Conservation (phyloP, 1,140 invertebrate genomes). For the Lerema accius region DNA sequence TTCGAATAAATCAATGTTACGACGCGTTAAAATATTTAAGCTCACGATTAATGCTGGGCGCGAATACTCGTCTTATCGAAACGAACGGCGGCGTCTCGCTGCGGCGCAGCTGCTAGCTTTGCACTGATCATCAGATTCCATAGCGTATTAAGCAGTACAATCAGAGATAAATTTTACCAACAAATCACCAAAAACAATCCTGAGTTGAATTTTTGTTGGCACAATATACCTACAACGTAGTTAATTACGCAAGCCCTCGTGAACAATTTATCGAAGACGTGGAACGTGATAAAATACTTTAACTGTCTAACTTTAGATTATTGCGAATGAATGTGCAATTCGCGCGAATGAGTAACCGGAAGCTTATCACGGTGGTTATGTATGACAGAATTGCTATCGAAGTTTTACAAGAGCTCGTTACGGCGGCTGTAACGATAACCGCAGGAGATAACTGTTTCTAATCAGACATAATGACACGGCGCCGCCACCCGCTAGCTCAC, state of each 20-base stretch:
- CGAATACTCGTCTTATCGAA: constrained; percentile 70
- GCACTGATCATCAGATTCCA: constrained; percentile 53
- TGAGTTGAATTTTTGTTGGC: constrained; percentile 25
- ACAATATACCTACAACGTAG: constrained; percentile 17
- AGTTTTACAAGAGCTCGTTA: constrained; percentile 75
- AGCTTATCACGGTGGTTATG: constrained; percentile 62
- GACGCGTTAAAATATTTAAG: constrained; percentile 83
- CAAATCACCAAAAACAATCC: constrained; percentile 39
- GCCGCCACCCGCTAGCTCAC: constrained; percentile 32
- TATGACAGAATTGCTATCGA: constrained; percentile 68
- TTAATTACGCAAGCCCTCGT: constrained; percentile 8
- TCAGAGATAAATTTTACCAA: constrained; percentile 40
- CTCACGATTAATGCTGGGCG: constrained; percentile 77
- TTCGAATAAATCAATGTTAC: constrained; percentile 82
- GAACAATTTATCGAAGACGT: constrained; percentile 25
- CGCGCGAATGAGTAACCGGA: constrained; percentile 62
- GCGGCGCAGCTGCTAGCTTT: constrained; percentile 57
- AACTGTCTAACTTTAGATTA: constrained; percentile 22
- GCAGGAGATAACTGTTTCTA: constrained; percentile 74
- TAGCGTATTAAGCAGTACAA: constrained; percentile 59
- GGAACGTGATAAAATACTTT: constrained; percentile 32
- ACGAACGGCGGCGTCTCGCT: constrained; percentile 48
- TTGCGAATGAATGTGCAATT: constrained; percentile 57
- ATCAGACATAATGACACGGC: constrained; percentile 70
- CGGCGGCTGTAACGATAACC: constrained; percentile 69